Evolutionary conservation across 2,888 invertebrate species (phyloP).

Genomic region (Tryphoninae sp.): DNA sequence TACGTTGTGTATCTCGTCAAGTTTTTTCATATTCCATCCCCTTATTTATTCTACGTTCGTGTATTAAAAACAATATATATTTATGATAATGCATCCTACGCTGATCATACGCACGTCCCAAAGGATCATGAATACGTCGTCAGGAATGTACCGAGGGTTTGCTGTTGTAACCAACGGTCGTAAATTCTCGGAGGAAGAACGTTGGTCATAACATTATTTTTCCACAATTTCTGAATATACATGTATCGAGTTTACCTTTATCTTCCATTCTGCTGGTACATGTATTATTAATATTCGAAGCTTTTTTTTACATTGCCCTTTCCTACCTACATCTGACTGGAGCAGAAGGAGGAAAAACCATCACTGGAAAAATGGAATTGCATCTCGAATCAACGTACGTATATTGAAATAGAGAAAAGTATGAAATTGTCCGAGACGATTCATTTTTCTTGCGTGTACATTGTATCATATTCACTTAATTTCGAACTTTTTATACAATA

Average conservation of each 20-base stretch:
- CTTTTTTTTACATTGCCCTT: conserved; percentile 1
- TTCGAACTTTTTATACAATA: background rate
- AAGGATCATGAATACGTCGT: background rate
- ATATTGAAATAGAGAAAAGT: background rate
- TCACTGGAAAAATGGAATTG: background rate
- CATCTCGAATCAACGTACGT: background rate
- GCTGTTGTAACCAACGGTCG: background rate
- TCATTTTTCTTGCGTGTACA: background rate
- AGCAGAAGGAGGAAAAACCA: background rate
- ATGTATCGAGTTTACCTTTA: background rate
- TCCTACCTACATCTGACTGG: background rate
- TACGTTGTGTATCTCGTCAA: conserved; percentile 17
- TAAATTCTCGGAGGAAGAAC: background rate
- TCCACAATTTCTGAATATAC: conserved; percentile 1
- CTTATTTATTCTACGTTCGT: background rate
- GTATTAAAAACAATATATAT: background rate
- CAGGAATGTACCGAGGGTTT: background rate
- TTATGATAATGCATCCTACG: background rate
- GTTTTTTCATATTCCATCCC: conserved; percentile 5
- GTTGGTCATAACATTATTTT: background rate
- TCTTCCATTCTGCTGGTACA: background rate
- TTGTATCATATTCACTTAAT: background rate
- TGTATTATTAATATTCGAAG: conserved; percentile 27
- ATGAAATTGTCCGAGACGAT: too few species aligned
- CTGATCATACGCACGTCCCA: background rate